Evolutionary conservation across 2,797 vertebrate species (phyloP), one percentile per base, ranked within the genome.

Genomic region (Chanos chanos): DNA sequence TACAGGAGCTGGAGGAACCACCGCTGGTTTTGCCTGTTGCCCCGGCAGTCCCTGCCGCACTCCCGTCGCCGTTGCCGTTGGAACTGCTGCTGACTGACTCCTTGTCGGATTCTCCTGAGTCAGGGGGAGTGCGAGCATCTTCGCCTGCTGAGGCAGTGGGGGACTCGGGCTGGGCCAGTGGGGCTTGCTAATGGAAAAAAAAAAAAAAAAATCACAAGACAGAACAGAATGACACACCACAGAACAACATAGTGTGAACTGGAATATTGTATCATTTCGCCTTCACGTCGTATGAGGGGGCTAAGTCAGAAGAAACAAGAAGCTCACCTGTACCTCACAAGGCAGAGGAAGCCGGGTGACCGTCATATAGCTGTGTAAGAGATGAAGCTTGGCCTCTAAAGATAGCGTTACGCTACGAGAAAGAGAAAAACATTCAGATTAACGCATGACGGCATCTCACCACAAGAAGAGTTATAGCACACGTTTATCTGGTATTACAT

Each of bases 71-170:
- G 0, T 92, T 93, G 74, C 96, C 92, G 0, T 94, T 86, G 0
- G 94, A 96, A 75, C 92, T 94, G 90, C 96, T 98, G 88, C 96
- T 94, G 10, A 97, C 93, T 0, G 96, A 98, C 81, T 99, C 96
- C 79, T 97, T 97, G 82, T 99, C 96, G 0, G 96, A 98, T 28
- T 99, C 96, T 0, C 94, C 94, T 0, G 95, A 98, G 72, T 98
- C 95, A 0, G 90, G 91, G 0, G 94, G 93, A 0, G 93, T 94
- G 0, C 94, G 92, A 1, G 90, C 81, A 0, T 98, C 96, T 0
- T 98, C 96, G 0, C 94, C 96, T 0, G 94, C 93, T 0, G 92
- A 98, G 3, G 94, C 94, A 0, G 94, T 96, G 0, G 95, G 96
- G 0, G 96, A 97, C 69, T 99, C 96, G 0, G 95, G 96, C 78